Evolutionary conservation across 2,113 vertebrate species (phyloP), one percentile per base, ranked within the genome.

Genomic region (Caracal caracal): DNA sequence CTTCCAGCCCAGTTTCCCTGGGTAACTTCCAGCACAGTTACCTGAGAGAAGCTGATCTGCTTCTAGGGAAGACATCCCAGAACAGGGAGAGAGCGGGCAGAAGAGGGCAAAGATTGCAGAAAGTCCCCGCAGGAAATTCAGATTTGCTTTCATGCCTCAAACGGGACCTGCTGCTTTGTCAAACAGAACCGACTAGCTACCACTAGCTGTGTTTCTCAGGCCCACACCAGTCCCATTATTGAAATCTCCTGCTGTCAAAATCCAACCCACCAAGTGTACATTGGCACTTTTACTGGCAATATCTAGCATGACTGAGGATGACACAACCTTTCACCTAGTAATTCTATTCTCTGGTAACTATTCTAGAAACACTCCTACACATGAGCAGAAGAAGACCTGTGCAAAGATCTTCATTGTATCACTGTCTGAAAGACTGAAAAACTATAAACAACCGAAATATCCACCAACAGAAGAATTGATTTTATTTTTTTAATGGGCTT

Each of bases 201-300:
- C 5, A 28, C n/a, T 47, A 2, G 26, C 16, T 37, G 2, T 13
- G 53, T 56, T 43, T 94, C 71, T 51, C 9, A 47, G 15, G 24
- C 90, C 24, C 40, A 26, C 1, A 90, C 51, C 43, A 49, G 56
- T 87, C 68, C 35, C 85, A 33, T 71, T 85, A 10, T 10, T 78
- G 19, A 87, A 83, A 79, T 59, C 16, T 51, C 49, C 79, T 43
- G 33, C 85, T 87, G 49, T 92, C 88, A 96, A 76, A 97, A 83
- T 75, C 81, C 37, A 84, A 73, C 33, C 65, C 24, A 43, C 26
- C 75, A 59, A n/a, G 22, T 43, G 17, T 76, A n/a, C 40, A 26
- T 37, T 3, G 30, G 10, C 53, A 89, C 26, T 94, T 89, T 61
- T 15, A 10, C 40, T 76, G 59, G 70, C 35, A 56, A 17, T 56